Evolutionary conservation across 2,888 invertebrate species (phyloP), one percentile per base, ranked within the genome.

Genomic region (Leucophora obtusa): DNA sequence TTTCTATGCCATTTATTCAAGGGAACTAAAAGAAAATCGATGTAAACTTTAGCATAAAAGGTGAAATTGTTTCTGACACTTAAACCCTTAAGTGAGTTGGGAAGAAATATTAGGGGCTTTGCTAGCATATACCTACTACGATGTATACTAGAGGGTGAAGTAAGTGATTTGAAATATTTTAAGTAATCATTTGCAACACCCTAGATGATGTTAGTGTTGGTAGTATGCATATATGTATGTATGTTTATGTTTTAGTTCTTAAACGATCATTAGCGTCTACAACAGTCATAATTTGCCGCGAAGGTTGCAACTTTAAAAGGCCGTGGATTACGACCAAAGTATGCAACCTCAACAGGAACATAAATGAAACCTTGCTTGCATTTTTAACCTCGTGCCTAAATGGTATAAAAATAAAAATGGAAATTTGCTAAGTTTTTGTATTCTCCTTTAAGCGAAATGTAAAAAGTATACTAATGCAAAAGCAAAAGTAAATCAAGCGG

Each of bases 21-120:
- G 56, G 56, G 54, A 65, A 76, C 73, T 75, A 56, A 73, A 68
- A 63, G 68, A 76, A 72, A 81, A 81, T 77, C 81, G 76, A 77
- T 81, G 73, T 81, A 81, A 81, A 81, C 81, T 81, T 81, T 81
- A 81, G 73, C 81, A 81, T 70, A 81, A 77, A 74, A 81, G 81
- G 81, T 81, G 81, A 81, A 81, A 81, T 74, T 81, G 81, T 68
- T 77, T 77, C 77, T 81, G 81, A 81, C 81, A 81, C 73, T 74
- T 77, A 56, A 77, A 70, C 70, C 81, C 70, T 43, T 50, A 17
- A 70, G 73, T 60, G 28, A 56, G 71, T 43, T 15, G 28, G 33
- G 70, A 65, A 38, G 69, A 50, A 70, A 65, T 56, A 43, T n/a
- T 24, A 56, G 21, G 53, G 35, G 62, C 35, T 33, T 33, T 35